Evolutionary conservation across 2,113 vertebrate genomes (phyloP).

Genomic region (Bombycilla garrulus): DNA sequence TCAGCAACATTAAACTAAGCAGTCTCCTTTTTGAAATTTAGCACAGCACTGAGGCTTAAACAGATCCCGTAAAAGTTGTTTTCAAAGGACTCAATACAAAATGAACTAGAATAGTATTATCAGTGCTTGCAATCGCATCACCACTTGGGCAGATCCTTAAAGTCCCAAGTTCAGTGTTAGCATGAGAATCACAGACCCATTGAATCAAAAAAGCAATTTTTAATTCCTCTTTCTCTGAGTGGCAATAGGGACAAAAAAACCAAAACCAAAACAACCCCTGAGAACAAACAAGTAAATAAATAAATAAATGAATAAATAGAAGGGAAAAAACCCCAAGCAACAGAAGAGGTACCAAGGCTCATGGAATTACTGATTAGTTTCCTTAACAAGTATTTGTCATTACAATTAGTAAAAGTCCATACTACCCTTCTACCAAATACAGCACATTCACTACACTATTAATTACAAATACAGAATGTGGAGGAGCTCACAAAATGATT

Average conservation of each 20-base stretch:
- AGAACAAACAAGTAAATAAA: not conserved
- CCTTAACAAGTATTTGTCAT: not conserved
- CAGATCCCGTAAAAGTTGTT: not conserved
- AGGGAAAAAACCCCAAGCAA: not conserved
- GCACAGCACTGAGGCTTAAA: not conserved
- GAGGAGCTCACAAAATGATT: not conserved
- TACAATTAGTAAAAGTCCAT: not conserved
- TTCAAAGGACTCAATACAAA: not conserved
- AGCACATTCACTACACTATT: not conserved
- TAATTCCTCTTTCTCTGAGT: not conserved
- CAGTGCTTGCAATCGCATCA: not conserved
- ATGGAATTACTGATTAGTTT: not conserved
- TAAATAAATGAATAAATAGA: not conserved
- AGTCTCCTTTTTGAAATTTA: not conserved
- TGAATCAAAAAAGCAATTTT: not conserved
- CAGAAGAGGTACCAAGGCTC: not conserved
- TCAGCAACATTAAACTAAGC: not conserved
- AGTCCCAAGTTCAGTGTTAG: not conserved
- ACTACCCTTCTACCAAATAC: not conserved
- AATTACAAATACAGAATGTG: not conserved
- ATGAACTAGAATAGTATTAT: not conserved
- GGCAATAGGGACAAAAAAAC: accelerated
- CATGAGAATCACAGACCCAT: not conserved
- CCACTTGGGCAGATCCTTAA: not conserved
- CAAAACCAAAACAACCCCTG: too few species aligned